Percentiles rank a stretch among this genome's conserved stretches.
Conservation (phyloP, 1,140 invertebrate species). For the Drosophila jambulina region DNA sequence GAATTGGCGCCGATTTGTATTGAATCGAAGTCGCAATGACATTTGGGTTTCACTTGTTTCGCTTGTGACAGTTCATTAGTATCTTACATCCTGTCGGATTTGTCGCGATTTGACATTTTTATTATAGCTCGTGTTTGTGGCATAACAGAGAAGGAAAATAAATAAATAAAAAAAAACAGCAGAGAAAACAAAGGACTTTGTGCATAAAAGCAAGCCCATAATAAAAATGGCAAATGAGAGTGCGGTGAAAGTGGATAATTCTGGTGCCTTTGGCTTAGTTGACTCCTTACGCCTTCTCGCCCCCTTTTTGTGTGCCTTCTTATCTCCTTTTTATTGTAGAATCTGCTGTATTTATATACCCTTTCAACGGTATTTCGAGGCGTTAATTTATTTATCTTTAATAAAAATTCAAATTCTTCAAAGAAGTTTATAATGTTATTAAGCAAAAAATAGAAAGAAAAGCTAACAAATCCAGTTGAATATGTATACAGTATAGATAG, state of each 20-base stretch:
- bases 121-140: conserved; percentile 45
- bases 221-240: conserved; percentile 39
- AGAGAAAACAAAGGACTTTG: conserved; percentile 13
- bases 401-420: neutral
- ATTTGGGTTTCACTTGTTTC: conserved; percentile 10
- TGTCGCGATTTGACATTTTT: conserved; percentile 70
- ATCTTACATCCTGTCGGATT: conserved; percentile 67
- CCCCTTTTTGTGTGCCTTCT: conserved; percentile 9
- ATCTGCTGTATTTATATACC: neutral
- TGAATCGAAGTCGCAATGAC: conserved; percentile 38
- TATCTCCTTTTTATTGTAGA: conserved; percentile 16
- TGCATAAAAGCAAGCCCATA: conserved; percentile 21
- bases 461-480: neutral
- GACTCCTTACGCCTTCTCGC: conserved; percentile 4
- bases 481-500: neutral
- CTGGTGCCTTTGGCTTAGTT: conserved; percentile 3
- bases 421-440: neutral
- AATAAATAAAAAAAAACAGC: neutral
- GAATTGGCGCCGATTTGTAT: conserved; percentile 19
- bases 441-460: neutral
- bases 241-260: conserved; percentile 5
- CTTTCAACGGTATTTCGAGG: neutral
- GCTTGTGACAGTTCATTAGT: conserved; percentile 69
- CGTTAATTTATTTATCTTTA: neutral
- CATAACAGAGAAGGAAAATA: conserved; percentile 26